Evolutionary conservation across 1,140 invertebrate genomes (phyloP), one percentile per base, ranked within the genome.

Genomic region (Caligus rogercresseyi): DNA sequence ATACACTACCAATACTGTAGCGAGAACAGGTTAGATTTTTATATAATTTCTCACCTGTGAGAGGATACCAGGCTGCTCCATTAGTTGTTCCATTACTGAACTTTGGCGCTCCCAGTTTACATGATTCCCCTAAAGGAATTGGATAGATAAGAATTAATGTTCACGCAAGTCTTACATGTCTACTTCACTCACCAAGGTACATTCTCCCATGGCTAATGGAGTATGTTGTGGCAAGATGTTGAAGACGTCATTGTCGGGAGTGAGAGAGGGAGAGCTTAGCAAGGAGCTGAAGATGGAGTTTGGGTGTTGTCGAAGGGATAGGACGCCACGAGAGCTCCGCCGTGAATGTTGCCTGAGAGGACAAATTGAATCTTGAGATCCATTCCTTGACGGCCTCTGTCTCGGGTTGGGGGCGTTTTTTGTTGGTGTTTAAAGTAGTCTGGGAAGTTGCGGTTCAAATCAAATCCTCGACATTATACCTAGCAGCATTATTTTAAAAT

Each of bases 241-340:
- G 74, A 97, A 95, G 1, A 92, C 82, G 71, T 91, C 89, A 72
- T 98, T 89, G 71, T 98, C 94, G 0, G 90, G 89, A 31, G 88
- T 86, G 63, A 89, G 78, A 26, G 87, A 87, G 1, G 76, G 73
- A 25, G 59, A 16, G n/a, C 25, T 58, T 0, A 1, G 14, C 15
- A 31, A 31, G 13, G 54, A 56, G 3, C 16, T 65, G 83, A 86
- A 84, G 89, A 87, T 85, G 72, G 86, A 83, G 74, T 85, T 89
- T 61, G 85, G 11, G 87, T 90, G 70, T 90, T 91, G 72, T 93
- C 89, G 71, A 87, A 92, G 1, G 89, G 89, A 73, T 93, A 93
- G 67, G 86, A 89, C 51, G 89, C 87, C 25, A 92, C 89, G 57
- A 94, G 76, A 1, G 89, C 89, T 7, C 90, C 91, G 11, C 89